Evolutionary conservation across 2,113 vertebrate genomes (phyloP).

Genomic region (Numenius arquata): DNA sequence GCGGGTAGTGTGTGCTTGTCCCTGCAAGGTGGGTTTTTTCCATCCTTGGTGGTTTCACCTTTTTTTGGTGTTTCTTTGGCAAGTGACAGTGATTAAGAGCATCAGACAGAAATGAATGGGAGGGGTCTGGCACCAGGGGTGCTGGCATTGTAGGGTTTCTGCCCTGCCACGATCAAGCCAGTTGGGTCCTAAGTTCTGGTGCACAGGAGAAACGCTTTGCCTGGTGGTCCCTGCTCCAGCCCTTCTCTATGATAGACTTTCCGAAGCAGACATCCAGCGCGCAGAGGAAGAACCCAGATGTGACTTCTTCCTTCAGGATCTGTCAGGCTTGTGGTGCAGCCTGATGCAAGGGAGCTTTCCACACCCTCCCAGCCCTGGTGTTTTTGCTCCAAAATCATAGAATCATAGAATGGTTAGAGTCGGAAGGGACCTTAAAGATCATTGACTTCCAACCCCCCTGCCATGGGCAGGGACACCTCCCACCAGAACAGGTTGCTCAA

Average conservation of each 20-base stretch:
- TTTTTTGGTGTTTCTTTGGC: neutral
- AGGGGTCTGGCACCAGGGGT: neutral
- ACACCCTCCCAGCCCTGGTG: neutral
- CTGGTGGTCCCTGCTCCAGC: neutral
- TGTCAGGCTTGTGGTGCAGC: neutral
- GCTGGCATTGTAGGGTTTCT: fast-evolving
- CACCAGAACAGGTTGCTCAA: too few species aligned
- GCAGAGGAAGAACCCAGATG: neutral
- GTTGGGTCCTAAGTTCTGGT: neutral
- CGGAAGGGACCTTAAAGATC: too few species aligned
- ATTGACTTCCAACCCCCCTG: too few species aligned
- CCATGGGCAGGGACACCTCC: too few species aligned
- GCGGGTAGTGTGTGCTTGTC: fast-evolving
- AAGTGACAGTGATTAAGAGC: neutral
- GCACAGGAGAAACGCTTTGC: neutral
- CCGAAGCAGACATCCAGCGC: neutral
- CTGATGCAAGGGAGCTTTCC: neutral
- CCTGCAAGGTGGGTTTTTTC: neutral
- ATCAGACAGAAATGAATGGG: neutral
- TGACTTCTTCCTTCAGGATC: neutral
- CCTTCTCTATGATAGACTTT: neutral
- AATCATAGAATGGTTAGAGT: too few species aligned
- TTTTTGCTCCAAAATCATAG: neutral
- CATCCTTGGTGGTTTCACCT: neutral
- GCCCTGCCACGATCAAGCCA: fast-evolving